Conservation (phyloP, 2,797 vertebrate genomes). For the Delichon dasypus region DNA sequence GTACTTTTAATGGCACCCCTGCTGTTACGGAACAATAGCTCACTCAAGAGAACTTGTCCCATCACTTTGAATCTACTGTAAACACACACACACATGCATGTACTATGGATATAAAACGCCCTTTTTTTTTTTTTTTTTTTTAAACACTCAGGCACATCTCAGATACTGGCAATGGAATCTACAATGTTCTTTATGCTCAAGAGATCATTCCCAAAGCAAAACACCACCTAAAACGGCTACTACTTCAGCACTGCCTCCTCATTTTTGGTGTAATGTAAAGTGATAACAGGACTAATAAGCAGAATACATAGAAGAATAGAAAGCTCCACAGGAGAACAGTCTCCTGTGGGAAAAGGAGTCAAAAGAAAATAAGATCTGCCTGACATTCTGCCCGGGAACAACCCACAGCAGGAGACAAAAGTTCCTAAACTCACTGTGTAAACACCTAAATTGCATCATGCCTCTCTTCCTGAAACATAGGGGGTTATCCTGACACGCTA, state of each 20-base stretch:
- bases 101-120: background rate
- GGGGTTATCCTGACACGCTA: background rate
- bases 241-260: background rate
- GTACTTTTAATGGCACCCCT: slow-evolving; percentile 33
- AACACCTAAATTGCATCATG: background rate
- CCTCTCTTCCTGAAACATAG: background rate
- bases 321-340: background rate
- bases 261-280: background rate
- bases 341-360: background rate
- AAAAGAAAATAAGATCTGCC: background rate
- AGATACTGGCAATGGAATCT: background rate
- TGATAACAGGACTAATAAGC: background rate
- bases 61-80: background rate
- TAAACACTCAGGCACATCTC: background rate
- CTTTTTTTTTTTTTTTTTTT: background rate
- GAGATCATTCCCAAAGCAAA: background rate
- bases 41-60: background rate
- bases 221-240: background rate
- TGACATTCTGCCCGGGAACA: background rate
- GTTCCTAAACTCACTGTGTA: background rate
- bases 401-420: background rate
- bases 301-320: background rate
- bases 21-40: slow-evolving; percentile 18
- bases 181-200: background rate
- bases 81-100: background rate